Evolutionary conservation across 2,797 vertebrate species (phyloP).

Genomic region (Gambusia yucatana): DNA sequence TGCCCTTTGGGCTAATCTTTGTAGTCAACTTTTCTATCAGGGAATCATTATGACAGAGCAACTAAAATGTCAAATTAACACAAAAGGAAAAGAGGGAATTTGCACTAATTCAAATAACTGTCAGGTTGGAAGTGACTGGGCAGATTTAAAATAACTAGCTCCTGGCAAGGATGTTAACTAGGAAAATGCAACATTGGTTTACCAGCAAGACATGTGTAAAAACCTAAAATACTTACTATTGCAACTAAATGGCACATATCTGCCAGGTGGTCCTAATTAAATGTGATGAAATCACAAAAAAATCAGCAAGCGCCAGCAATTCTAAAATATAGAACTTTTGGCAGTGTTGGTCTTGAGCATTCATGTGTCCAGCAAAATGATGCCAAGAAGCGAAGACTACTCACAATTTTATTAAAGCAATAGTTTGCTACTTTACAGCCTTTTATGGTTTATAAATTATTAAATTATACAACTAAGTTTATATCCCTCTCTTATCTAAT

Average conservation of each 20-base stretch:
- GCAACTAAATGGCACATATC: neutral
- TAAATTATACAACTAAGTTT: neutral
- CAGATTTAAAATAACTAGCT: neutral
- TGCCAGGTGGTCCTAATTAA: neutral
- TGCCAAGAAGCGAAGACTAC: neutral
- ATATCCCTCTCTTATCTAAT: neutral
- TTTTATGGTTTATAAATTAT: neutral
- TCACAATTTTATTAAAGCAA: neutral
- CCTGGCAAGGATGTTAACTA: neutral
- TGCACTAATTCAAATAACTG: conserved; percentile 41
- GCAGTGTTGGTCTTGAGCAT: neutral
- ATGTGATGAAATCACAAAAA: neutral
- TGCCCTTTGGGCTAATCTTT: conserved; percentile 74
- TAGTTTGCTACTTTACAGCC: neutral
- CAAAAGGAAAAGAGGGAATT: conserved; percentile 24
- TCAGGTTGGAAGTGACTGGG: conserved; percentile 11
- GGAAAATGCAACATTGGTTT: neutral
- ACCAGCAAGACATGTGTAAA: neutral
- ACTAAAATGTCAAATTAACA: conserved; percentile 66
- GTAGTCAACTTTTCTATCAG: conserved; percentile 59
- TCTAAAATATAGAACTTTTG: conserved; percentile 1
- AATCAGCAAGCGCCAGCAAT: neutral
- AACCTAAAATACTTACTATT: neutral
- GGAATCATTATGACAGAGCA: conserved; percentile 61
- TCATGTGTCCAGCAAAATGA: neutral